Percentiles rank a stretch among this genome's conserved stretches.
Conservation (phyloP, 2,113 vertebrate species). For the Stigmatopora nigra region DNA sequence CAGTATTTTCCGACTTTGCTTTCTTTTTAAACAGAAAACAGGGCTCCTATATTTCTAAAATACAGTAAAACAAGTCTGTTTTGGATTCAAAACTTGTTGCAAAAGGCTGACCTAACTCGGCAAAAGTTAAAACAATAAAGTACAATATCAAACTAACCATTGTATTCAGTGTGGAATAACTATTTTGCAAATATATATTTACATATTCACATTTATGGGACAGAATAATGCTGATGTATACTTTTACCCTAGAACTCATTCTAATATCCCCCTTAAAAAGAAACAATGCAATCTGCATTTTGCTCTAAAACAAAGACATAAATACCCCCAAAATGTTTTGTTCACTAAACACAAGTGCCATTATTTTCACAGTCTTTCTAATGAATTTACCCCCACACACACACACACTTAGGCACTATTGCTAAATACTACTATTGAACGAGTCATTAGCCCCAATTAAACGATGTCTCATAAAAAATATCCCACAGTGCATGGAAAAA, state of each 20-base stretch:
- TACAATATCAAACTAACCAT: too few relatives aligned
- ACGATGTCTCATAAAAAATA: slow-evolving; percentile 55
- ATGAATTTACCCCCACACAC: neutral
- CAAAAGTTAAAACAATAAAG: too few relatives aligned
- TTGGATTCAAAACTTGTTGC: too few relatives aligned
- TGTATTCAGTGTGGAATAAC: too few relatives aligned
- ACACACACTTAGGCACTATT: neutral
- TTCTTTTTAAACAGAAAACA: too few relatives aligned
- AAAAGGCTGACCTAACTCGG: too few relatives aligned
- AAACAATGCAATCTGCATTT: slow-evolving; percentile 30
- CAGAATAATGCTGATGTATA: too few relatives aligned
- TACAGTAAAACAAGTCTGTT: too few relatives aligned
- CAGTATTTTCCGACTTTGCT: too few relatives aligned
- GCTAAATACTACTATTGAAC: slow-evolving; percentile 30
- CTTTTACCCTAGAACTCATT: slow-evolving; percentile 19
- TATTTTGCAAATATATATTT: too few relatives aligned
- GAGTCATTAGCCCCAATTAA: slow-evolving; percentile 62
- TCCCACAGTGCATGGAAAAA: slow-evolving; percentile 37
- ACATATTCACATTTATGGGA: too few relatives aligned
- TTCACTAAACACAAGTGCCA: neutral
- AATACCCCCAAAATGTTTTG: neutral
- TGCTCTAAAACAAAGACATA: slow-evolving; percentile 31
- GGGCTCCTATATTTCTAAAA: too few relatives aligned
- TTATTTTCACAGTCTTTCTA: neutral
- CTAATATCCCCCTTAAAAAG: slow-evolving; percentile 47